Evolutionary conservation across 2,888 invertebrate genomes (phyloP), one percentile per base, ranked within the genome.

Genomic region (Agonopterix heracliana): DNA sequence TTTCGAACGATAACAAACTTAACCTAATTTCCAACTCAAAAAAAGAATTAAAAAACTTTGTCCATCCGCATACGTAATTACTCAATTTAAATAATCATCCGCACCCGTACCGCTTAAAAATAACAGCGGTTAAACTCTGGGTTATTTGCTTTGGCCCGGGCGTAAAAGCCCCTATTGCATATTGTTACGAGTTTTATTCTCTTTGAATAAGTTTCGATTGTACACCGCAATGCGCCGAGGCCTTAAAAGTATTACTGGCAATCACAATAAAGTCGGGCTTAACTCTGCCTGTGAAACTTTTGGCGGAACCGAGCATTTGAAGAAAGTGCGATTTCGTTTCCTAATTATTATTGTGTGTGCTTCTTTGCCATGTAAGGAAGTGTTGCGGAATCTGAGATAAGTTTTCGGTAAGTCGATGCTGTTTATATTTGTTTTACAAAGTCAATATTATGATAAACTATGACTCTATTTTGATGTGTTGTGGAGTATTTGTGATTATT

Each of bases 161-260:
- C 54, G 53, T 55, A 67, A 64, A 63, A 63, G 64, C 63, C 47
- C 63, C 56, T 48, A 67, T 64, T 71, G 74, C 72, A 71, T 73
- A 73, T 71, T 74, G 74, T 77, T 71, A 63, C 63, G 61, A 75
- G 71, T 76, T 78, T 75, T 71, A 76, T 74, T 71, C 69, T 67
- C 61, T 70, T 63, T 62, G 68, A 65, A 66, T 64, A 78, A 80
- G 78, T 80, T 79, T 67, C 74, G 74, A 77, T 80, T 78, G 74
- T 72, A 62, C 67, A 70, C 76, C 71, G 78, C 81, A 78, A 64
- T 79, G 79, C 78, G 76, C 70, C 60, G 60, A 51, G 60, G 50
- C 60, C 59, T 56, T 71, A 66, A 71, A 74, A 76, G 73, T 75
- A 75, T 78, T 71, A 74, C 69, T 70, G 66, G 71, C 78, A 75